Percentiles rank a stretch among this genome's conserved stretches.
Evolutionary conservation across 2,797 vertebrate species (phyloP).

Genomic region (Coendou prehensilis): DNA sequence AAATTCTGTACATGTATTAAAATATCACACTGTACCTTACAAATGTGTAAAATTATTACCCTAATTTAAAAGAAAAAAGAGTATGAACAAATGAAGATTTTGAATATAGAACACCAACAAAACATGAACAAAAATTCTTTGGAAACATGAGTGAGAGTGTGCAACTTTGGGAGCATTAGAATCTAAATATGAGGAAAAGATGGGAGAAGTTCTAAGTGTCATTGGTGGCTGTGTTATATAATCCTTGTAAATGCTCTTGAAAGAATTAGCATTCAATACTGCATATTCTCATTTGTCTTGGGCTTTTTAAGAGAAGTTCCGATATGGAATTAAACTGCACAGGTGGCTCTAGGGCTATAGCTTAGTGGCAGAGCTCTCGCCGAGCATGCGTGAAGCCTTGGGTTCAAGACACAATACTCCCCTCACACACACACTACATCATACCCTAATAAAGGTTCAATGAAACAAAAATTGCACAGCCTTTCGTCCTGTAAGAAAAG

Average conservation of each 20-base stretch:
- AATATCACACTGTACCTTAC: neutral
- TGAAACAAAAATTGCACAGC: neutral
- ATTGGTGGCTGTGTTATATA: neutral
- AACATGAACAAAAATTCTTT: neutral
- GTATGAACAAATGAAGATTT: neutral
- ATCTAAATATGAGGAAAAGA: neutral
- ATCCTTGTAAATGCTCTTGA: neutral
- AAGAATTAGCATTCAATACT: neutral
- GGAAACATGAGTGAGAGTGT: neutral
- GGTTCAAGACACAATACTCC: neutral
- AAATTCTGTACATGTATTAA: neutral
- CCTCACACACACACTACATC: neutral
- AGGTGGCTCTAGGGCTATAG: neutral
- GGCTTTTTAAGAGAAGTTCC: neutral
- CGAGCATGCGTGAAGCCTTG: too few relatives aligned
- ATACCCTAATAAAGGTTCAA: neutral
- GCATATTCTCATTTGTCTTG: neutral
- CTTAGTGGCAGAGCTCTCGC: neutral
- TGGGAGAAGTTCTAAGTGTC: neutral
- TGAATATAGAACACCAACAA: neutral
- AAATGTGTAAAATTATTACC: neutral
- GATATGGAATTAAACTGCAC: neutral
- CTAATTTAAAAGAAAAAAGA: neutral
- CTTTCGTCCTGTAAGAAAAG: neutral
- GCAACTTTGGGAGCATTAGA: neutral